phyloP scores from a whole-genome alignment of 2,113 vertebrate genomes.

The Epinephelus lanceolatus region DNA sequence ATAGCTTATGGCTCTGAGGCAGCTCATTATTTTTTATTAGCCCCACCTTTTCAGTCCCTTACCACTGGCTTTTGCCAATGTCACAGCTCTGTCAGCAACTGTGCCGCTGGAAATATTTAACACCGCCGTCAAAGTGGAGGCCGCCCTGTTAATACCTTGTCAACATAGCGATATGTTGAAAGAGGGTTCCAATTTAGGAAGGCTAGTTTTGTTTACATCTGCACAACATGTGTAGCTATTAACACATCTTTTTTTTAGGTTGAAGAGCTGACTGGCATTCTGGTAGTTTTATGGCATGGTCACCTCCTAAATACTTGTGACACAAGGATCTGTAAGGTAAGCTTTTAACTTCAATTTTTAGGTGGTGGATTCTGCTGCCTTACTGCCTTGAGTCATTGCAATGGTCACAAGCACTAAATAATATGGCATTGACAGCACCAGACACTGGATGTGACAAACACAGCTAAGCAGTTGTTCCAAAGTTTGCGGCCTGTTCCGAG shows the following conservation, averaged over 20 bases:
- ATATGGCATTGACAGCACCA: constrained; percentile 86
- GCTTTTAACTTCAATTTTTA: neutral
- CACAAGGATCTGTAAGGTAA: neutral
- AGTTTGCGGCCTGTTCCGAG: neutral
- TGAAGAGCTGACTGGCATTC: constrained; percentile 4
- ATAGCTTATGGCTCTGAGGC: neutral
- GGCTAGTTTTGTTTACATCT: constrained; percentile 35
- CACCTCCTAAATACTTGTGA: constrained; percentile 5
- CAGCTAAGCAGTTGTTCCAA: constrained; percentile 18
- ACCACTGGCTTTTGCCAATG: neutral
- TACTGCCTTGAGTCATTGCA: constrained; percentile 73
- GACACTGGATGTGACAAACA: constrained; percentile 37
- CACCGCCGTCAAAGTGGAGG: neutral
- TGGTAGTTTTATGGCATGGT: constrained; percentile 1
- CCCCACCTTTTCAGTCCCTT: neutral
- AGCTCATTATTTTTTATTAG: constrained; percentile 14
- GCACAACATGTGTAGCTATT: constrained; percentile 4
- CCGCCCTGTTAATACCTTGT: constrained; percentile 31
- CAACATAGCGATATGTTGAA: constrained; percentile 31
- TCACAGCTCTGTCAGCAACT: constrained; percentile 11
- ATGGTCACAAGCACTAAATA: constrained; percentile 80
- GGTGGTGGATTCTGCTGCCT: neutral
- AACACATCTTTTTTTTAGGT: constrained; percentile 32
- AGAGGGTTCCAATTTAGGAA: constrained; percentile 1
- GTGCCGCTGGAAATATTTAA: constrained; percentile 17